Evolutionary conservation across 2,888 invertebrate species (phyloP).

Genomic region (Gastracanthus pulcherrimus): DNA sequence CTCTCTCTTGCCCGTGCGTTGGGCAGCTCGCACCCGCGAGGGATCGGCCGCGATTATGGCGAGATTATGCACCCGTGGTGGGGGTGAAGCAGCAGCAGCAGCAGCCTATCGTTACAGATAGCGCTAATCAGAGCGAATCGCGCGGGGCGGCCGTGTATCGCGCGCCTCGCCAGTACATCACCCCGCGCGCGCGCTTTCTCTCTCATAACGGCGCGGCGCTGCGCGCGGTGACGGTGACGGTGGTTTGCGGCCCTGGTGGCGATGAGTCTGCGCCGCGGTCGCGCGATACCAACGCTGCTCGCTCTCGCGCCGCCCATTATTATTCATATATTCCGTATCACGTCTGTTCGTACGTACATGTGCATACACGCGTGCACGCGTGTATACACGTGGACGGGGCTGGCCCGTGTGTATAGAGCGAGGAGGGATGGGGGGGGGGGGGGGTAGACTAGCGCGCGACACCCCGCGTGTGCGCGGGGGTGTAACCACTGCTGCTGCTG

Average conservation of each 20-base stretch:
- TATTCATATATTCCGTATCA: constrained; percentile 77
- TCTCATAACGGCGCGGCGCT: constrained; percentile 45
- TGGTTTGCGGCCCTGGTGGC: constrained; percentile 58
- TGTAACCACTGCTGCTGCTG: not conserved
- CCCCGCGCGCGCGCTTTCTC: constrained; percentile 42
- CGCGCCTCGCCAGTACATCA: constrained; percentile 62
- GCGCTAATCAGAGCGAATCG: constrained; percentile 76
- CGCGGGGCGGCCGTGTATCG: constrained; percentile 67
- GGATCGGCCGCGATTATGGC: constrained; percentile 68
- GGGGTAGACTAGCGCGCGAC: not conserved
- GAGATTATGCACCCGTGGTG: constrained; percentile 64
- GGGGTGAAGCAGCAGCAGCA: not conserved
- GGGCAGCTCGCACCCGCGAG: constrained; percentile 49
- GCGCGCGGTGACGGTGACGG: constrained; percentile 59
- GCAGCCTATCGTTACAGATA: constrained; percentile 73
- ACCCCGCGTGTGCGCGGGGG: not conserved
- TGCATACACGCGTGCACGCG: not conserved
- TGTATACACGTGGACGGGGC: too few species aligned
- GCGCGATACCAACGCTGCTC: constrained; percentile 70
- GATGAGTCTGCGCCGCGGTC: constrained; percentile 63
- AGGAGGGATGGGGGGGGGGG: not conserved
- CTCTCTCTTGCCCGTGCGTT: too few species aligned
- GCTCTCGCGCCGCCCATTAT: constrained; percentile 72
- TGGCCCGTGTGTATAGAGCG: too few species aligned
- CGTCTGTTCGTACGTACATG: constrained; percentile 68